phyloP scores from a whole-genome alignment of 2,797 vertebrate genomes.

The Sebastes baramenuke region DNA sequence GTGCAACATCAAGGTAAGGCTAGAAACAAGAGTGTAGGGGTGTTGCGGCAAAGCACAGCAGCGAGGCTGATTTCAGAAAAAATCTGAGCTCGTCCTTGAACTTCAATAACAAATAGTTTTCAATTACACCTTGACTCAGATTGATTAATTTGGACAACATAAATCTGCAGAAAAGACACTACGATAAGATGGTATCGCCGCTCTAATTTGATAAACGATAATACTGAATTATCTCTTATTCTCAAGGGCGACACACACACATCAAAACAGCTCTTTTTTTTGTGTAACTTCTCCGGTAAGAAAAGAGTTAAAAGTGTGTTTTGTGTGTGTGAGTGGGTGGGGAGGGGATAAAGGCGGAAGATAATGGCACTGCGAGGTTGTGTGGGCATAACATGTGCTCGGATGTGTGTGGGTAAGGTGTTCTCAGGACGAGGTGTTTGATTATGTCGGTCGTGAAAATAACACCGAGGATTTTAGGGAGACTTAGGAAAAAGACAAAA shows the following conservation, averaged over 20 bases:
- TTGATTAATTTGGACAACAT: neutral
- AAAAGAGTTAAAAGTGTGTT: constrained; percentile 24
- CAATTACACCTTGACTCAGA: constrained; percentile 10
- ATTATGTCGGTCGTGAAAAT: neutral
- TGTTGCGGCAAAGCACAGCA: neutral
- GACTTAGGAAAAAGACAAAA: constrained; percentile 3
- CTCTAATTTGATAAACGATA: constrained; percentile 2
- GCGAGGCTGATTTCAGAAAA: neutral
- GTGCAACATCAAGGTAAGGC: neutral
- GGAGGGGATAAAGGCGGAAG: constrained; percentile 24
- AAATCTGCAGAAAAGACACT: constrained; percentile 1
- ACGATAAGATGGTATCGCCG: constrained; percentile 4
- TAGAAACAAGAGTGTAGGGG: neutral
- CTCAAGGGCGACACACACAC: neutral
- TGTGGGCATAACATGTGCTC: constrained; percentile 35
- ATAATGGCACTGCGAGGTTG: constrained; percentile 42
- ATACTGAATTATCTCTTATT: neutral
- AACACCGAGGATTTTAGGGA: constrained; percentile 3
- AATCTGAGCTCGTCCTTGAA: neutral
- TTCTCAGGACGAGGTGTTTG: constrained; percentile 8
- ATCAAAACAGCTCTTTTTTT: neutral
- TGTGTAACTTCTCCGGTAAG: neutral
- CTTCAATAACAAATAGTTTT: neutral
- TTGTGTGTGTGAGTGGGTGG: constrained; percentile 25
- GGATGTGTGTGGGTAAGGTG: constrained; percentile 19